A percentile compares a stretch with the other conserved stretches of the same genome.
Conservation (phyloP, 1,140 invertebrate genomes). For the Sinonovacula constricta region DNA sequence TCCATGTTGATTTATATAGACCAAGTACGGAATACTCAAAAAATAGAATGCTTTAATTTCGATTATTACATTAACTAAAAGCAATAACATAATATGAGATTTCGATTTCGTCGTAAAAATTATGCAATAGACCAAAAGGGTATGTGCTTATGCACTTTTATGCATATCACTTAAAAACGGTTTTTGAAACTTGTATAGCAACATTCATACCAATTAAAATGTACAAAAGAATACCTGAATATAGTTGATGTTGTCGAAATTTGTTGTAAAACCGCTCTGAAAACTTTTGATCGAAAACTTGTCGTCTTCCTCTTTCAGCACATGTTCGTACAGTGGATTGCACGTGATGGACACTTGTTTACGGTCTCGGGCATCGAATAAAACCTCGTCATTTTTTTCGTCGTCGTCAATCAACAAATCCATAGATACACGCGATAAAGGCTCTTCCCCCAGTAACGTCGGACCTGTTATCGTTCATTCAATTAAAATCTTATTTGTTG, state of each 20-base stretch:
- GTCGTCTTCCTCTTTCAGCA: slow-evolving; percentile 35
- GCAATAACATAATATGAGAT: no score
- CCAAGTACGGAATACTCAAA: no score
- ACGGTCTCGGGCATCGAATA: slow-evolving; percentile 35
- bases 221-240: slow-evolving; percentile 26
- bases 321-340: slow-evolving; percentile 48
- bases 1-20: no score
- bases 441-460: slow-evolving; percentile 44
- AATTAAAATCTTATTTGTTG: no score
- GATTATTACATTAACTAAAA: no score
- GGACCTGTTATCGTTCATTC: slow-evolving; percentile 42
- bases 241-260: slow-evolving; percentile 47
- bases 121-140: no score
- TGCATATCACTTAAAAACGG: no score
- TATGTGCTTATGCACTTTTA: no score
- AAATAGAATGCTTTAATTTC: no score
- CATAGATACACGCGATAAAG: slow-evolving; percentile 25
- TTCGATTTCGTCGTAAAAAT: no score
- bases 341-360: slow-evolving; percentile 39
- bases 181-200: no score
- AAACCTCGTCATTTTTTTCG: slow-evolving; percentile 44
- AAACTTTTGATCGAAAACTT: slow-evolving; percentile 51
- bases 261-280: slow-evolving; percentile 47
- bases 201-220: no score
- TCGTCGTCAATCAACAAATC: slow-evolving; percentile 47